Conservation (phyloP, 2,113 vertebrate species). For the Ochotona princeps region DNA sequence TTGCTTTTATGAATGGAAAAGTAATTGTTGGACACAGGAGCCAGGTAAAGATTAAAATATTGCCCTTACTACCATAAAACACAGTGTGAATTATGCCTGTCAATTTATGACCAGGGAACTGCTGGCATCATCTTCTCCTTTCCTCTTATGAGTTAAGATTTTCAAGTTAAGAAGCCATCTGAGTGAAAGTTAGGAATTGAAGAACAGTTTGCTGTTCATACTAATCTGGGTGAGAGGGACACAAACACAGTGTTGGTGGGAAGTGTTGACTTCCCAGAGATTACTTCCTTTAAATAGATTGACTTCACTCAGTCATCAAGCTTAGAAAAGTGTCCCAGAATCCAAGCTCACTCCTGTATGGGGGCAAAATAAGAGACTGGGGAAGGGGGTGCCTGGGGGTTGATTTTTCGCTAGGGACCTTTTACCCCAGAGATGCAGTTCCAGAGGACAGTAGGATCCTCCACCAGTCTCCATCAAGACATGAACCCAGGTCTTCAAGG, state of each 20-base stretch:
- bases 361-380: not conserved
- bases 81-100: not conserved
- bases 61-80: not conserved
- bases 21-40: not conserved
- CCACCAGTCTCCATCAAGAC: accelerated
- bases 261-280: not conserved
- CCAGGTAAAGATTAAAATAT: not conserved
- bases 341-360: not conserved
- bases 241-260: too few species aligned
- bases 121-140: not conserved
- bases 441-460: not conserved
- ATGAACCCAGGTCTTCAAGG: not conserved
- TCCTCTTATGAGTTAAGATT: not conserved
- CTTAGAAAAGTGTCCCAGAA: accelerated
- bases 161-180: not conserved
- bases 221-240: not conserved
- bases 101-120: not conserved
- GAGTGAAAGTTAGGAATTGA: not conserved
- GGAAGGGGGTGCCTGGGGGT: too few species aligned
- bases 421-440: not conserved
- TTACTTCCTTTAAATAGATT: not conserved
- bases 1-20: not conserved
- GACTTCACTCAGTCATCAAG: not conserved
- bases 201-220: not conserved
- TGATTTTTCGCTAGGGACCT: not conserved